Base-by-base conservation (phyloP, 53 echinoderm and acorn worm species). In the Antedon mediterranea region DNA sequence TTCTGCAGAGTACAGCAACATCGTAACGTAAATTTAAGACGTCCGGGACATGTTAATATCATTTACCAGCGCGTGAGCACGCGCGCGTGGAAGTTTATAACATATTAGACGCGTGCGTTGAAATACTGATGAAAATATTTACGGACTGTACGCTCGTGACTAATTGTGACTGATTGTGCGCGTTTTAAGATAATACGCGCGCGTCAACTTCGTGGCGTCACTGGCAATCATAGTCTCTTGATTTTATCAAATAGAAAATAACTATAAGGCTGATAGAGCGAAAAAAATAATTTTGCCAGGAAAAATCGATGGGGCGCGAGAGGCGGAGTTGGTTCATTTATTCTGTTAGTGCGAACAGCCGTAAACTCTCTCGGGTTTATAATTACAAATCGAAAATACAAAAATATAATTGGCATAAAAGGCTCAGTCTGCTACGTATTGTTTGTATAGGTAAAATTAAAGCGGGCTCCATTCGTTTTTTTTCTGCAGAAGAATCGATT, bases 291-390 rank as follows among this genome's bases (percentile, higher is more conserved):
- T 57, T 57, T 57, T 23, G 57, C 57, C 57, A 57, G 15, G 57
- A 57, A 57, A 57, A 57, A 57, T 57, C 57, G 57, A 57, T 57
- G 57, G 57, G 57, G 14, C 57, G 41, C 5, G 23, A 15, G 57
- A 57, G 23, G 57, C 37, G 23, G 57, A 57, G 57, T 15, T 3
- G 57, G 15, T 57, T 57, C 57, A 57, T 57, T 57, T 57, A 57
- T 57, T 57, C 57, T 57, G 57, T 57, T 57, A 57, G 57, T 57
- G 57, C 57, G 57, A 57, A 57, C 57, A 57, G 57, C 57, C 57
- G 57, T 57, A 57, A 57, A 57, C 15, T 57, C 57, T 57, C 57
- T 6, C 9, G 57, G 57, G 57, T 57, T 57, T 57, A 57, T 57
- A 57, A 57, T 57, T 57, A 57, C 57, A 57, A 57, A 57, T 57